phyloP scores from a whole-genome alignment of 2,888 invertebrate genomes.

The Thereva nobilitata region DNA sequence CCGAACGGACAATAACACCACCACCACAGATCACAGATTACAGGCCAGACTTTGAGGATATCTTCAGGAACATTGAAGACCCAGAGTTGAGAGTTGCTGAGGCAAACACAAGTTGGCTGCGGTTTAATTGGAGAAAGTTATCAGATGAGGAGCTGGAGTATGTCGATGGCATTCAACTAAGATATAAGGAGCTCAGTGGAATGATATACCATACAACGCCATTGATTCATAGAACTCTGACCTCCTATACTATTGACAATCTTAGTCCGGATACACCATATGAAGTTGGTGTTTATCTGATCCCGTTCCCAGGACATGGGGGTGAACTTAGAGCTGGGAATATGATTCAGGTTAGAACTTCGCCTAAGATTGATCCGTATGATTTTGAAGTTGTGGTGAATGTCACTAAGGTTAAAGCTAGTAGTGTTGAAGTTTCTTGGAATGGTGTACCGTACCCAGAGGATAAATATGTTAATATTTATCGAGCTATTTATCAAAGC shows the following conservation, averaged over 20 bases:
- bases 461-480: conserved; percentile 88
- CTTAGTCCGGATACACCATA: conserved; percentile 78
- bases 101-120: conserved; percentile 77
- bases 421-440: conserved; percentile 79
- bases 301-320: conserved; percentile 78
- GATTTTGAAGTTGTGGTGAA: conserved; percentile 80
- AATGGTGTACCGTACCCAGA: conserved; percentile 85
- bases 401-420: conserved; percentile 74
- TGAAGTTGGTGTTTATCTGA: conserved; percentile 80
- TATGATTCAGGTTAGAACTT: conserved; percentile 71
- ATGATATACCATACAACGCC: conserved; percentile 85
- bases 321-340: conserved; percentile 77
- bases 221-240: conserved; percentile 79
- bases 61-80: conserved; percentile 66
- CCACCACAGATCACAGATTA: conserved; percentile 53
- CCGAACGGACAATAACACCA: conserved; percentile 59
- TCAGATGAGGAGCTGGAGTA: conserved; percentile 78
- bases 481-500: conserved; percentile 80
- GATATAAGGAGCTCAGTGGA: conserved; percentile 80
- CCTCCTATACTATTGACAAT: conserved; percentile 75
- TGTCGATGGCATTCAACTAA: conserved; percentile 85
- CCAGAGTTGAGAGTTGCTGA: conserved; percentile 74
- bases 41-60: conserved; percentile 57
- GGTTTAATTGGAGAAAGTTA: conserved; percentile 81
- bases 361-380: conserved; percentile 74